phyloP scores from a whole-genome alignment of 2,888 invertebrate species.

The Sycophila texana region DNA sequence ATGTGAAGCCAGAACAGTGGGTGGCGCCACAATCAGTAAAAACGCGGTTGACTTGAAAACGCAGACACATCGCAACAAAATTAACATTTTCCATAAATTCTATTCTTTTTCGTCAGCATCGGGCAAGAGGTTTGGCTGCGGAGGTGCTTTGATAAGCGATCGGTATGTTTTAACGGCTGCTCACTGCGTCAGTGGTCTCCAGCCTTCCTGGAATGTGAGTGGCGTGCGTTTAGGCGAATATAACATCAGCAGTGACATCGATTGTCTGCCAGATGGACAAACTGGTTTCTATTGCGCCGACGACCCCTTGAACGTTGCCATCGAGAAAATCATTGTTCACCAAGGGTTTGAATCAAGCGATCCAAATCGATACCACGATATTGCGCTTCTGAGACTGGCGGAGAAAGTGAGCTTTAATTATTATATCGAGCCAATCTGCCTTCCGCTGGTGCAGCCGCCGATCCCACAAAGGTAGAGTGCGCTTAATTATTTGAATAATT shows the following conservation, averaged over 20 bases:
- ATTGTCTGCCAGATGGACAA: constrained; percentile 78
- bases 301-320: constrained; percentile 79
- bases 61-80: no score
- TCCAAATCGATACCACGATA: constrained; percentile 80
- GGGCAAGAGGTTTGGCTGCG: constrained; percentile 75
- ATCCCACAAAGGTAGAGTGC: constrained; percentile 68
- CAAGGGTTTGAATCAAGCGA: constrained; percentile 70
- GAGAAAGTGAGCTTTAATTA: constrained; percentile 77
- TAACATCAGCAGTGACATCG: constrained; percentile 79
- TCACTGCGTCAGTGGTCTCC: constrained; percentile 83
- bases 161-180: constrained; percentile 86
- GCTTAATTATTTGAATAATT: neutral
- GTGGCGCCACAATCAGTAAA: no score
- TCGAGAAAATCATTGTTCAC: constrained; percentile 82
- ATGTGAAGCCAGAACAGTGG: no score
- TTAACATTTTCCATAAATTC: neutral
- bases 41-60: no score
- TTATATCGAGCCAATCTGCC: constrained; percentile 79
- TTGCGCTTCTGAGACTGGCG: constrained; percentile 83
- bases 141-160: constrained; percentile 83
- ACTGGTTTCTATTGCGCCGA: constrained; percentile 77
- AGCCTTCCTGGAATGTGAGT: constrained; percentile 81
- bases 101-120: neutral
- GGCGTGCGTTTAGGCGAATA: constrained; percentile 83
- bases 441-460: constrained; percentile 74